Evolutionary conservation across 1,140 invertebrate species (phyloP), one percentile per base, ranked within the genome.

Genomic region (Streblospio benedicti): DNA sequence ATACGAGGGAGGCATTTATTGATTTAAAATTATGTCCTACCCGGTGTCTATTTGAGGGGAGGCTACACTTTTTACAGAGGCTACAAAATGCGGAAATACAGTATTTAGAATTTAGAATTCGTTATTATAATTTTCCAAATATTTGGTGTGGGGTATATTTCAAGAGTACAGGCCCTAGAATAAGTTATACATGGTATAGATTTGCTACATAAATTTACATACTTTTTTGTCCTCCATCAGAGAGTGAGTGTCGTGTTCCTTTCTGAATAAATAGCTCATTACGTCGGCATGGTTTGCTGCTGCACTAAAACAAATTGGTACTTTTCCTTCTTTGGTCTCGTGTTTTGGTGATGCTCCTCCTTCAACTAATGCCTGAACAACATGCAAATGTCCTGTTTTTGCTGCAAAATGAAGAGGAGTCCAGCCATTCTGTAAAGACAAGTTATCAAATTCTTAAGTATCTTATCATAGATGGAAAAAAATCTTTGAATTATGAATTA

Each of bases 241-340:
- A 1, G 86, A 86, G 68, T 97, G 92, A 0, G 93, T 94, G 70
- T 97, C 94, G 74, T 98, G 94, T 72, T 98, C 94, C 76, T 97
- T 95, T 68, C 91, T 91, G 80, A 99, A 86, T 31, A 99, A 81
- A 76, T 95, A 99, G 71, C 92, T 90, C 16, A 99, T 79, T 0
- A 97, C 93, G 67, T 93, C 87, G 64, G 94, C 92, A 75, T 99
- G 95, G 51, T 93, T 93, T 76, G 95, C 91, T 9, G 90, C 89
- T 4, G 94, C 93, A 16, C 96, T 94, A 71, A 95, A 96, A 86
- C 93, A 97, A 61, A 99, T 89, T 0, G 96, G 91, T 1, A 93
- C 90, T 73, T 93, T 93, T 14, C 93, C 94, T 60, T 84, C 82
- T 66, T 81, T 81, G 6, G 74, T 76, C 60, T 75, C 71, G 59